Conservation (phyloP, 2,113 vertebrate genomes). For the Pseudorectes ferrugineus region DNA sequence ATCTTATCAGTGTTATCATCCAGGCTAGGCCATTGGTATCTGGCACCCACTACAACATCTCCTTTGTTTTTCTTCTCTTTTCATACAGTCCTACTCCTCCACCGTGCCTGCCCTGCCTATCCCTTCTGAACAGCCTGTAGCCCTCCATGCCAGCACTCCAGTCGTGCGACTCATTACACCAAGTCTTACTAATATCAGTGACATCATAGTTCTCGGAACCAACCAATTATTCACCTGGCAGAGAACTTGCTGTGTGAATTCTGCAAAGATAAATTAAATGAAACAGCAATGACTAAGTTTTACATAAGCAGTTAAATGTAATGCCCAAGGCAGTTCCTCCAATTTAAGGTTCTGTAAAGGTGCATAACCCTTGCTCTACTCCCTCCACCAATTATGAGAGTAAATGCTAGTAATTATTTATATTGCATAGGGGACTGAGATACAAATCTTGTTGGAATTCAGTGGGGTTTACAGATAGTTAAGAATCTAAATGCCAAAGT, state of each 20-base stretch:
- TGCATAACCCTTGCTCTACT: background rate
- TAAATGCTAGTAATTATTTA: background rate
- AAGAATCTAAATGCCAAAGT: background rate
- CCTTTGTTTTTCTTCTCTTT: background rate
- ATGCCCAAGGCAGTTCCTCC: background rate
- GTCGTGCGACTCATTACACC: rapidly evolving
- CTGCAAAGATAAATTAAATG: background rate
- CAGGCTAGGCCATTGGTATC: background rate
- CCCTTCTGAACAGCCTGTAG: background rate
- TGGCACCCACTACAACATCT: no score
- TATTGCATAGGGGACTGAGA: background rate
- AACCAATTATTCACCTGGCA: background rate
- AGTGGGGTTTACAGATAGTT: background rate
- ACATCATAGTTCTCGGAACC: background rate
- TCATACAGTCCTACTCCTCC: background rate
- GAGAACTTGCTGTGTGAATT: background rate
- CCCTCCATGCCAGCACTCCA: background rate
- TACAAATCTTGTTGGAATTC: background rate
- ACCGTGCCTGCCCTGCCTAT: rapidly evolving
- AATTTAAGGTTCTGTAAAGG: background rate
- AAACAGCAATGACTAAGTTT: background rate
- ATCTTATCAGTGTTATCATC: background rate
- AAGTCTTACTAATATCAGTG: background rate
- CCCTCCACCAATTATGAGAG: background rate
- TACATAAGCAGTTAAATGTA: background rate